Base-by-base conservation (phyloP, 1,140 invertebrate genomes). In the Drosophila insularis region DNA sequence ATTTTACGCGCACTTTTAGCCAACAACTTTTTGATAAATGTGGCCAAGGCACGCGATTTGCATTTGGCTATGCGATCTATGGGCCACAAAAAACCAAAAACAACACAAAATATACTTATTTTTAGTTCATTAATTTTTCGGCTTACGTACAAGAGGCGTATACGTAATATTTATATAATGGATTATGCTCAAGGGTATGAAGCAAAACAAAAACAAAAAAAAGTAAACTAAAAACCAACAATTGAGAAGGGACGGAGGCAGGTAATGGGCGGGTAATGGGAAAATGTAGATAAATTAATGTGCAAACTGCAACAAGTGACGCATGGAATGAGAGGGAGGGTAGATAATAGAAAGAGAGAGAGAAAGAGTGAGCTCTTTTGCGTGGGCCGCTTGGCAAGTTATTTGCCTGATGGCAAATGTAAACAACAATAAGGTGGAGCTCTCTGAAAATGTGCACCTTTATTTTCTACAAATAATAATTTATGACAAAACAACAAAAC, bases 231-330 rank as follows among this genome's bases (percentile, higher is more conserved):
- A 14, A 46, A 32, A n/a, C 14, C 23, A 27, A 27, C 14, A 1
- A 19, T n/a, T 23, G 23, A 4, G 4, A 4, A 5, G 37, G 13
- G 58, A 23, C 5, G 0, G 17, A 1, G 2, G 23, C n/a, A 23
- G 37, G 14, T 4, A 5, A 1, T 5, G 27, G 27, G 27, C 11
- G 56, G 56, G 4, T 2, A 13, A 8, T 1, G 8, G 17, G 35
- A 35, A 35, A 11, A 8, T 4, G 37, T 5, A n/a, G 32, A 63
- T 50, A 40, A 32, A 43, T 61, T 75, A 74, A 87, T 78, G 81
- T 75, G 81, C 31, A 86, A 86, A 78, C 74, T 78, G 81, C 81
- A 81, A 74, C 68, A 70, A 81, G 74, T 86, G 71, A 70, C 43
- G 78, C 78, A 60, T 35, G 63, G 50, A 54, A 74, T 65, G 71